These are phyloP conservation scores for Athalia circularis DNA, from an alignment of 2,888 invertebrate species.

Conservation along the genomic window DNA sequence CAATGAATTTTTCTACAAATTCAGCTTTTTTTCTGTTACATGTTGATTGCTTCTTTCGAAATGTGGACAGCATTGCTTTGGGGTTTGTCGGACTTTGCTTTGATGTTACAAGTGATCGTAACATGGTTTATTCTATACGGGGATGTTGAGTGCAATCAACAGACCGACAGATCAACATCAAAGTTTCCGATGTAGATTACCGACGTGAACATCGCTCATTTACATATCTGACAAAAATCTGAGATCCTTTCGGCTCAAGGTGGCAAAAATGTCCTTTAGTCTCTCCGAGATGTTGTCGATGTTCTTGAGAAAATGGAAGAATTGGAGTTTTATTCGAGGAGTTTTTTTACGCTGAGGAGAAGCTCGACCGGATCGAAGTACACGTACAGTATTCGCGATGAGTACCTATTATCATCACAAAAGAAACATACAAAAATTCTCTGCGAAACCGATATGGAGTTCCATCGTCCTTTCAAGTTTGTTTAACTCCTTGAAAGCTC, in stretches of 20 bases:
- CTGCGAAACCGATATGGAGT: too few relatives aligned
- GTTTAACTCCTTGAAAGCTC: constrained; percentile 45
- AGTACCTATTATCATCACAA: too few relatives aligned
- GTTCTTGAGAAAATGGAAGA: constrained; percentile 69
- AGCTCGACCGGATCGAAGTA: too few relatives aligned
- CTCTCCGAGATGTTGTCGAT: constrained; percentile 77
- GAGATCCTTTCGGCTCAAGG: constrained; percentile 80
- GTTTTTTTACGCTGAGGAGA: constrained; percentile 63
- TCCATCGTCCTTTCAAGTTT: too few relatives aligned
- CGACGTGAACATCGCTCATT: constrained; percentile 80
- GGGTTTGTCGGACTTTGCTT: constrained; percentile 77
- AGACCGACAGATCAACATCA: constrained; percentile 76
- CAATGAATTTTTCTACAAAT: too few relatives aligned
- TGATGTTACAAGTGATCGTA: constrained; percentile 78
- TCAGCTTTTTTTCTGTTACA: constrained; percentile 77
- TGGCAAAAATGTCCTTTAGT: constrained; percentile 77
- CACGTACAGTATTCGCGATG: too few relatives aligned
- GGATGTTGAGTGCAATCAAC: constrained; percentile 76
- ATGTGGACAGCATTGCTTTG: constrained; percentile 80
- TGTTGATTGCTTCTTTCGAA: constrained; percentile 79
- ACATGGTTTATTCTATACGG: constrained; percentile 81
- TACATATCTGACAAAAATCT: constrained; percentile 77
- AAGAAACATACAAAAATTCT: too few relatives aligned
- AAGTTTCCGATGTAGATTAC: constrained; percentile 83
- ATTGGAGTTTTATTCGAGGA: constrained; percentile 76